phyloP scores from a whole-genome alignment of 2,113 vertebrate species.

The Neodon shergylaensis region DNA sequence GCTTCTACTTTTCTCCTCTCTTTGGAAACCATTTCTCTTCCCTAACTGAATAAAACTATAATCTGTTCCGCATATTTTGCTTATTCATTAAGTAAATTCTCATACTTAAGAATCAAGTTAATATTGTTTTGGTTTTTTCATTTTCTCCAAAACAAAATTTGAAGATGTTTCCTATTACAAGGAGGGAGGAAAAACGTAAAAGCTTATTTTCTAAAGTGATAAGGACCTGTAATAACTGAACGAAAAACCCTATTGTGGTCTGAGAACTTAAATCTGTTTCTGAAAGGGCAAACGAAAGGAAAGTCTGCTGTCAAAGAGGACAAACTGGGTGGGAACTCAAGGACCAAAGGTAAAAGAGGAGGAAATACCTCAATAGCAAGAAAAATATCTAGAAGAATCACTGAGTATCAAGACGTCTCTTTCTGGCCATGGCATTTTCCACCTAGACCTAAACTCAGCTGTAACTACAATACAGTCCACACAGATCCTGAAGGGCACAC shows the following conservation, averaged over 20 bases:
- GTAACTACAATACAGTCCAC: not conserved
- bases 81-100: not conserved
- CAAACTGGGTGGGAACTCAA: not conserved
- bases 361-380: not conserved
- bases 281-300: not conserved
- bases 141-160: slow-evolving; percentile 25
- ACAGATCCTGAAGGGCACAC: not conserved
- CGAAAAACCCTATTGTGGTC: not conserved
- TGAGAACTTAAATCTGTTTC: not conserved
- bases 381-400: not conserved
- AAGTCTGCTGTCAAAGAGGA: not conserved
- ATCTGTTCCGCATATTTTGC: not conserved
- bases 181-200: not conserved
- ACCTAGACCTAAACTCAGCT: not conserved
- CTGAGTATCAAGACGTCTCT: not conserved
- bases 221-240: not conserved
- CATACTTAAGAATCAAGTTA: not conserved
- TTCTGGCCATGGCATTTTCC: not conserved
- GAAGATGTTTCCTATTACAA: not conserved
- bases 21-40: not conserved
- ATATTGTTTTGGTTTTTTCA: not conserved
- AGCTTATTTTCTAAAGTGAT: not conserved
- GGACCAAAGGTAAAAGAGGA: not conserved
- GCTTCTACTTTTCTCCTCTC: not conserved
- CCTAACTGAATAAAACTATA: not conserved